Base-by-base conservation (phyloP, 2,888 invertebrate genomes). In the Drosophila anomelani region DNA sequence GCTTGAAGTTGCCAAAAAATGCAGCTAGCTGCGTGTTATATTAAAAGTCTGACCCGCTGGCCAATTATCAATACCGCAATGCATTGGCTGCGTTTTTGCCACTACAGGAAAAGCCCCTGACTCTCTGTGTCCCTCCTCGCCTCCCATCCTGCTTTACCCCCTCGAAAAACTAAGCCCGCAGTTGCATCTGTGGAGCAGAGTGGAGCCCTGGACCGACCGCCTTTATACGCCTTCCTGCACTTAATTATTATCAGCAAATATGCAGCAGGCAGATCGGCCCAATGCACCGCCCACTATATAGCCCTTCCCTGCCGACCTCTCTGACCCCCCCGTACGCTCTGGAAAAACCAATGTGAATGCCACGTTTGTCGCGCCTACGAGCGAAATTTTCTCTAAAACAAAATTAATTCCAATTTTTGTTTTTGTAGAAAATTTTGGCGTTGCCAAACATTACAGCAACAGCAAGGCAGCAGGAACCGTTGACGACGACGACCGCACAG, bases 231-330 rank as follows among this genome's bases (percentile, higher is more conserved):
- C 85, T 86, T 79, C 88, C 84, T 86, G 90, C 90, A 91, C 91
- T 91, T 91, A 90, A 91, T 91, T 91, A 91, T 91, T 91, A 91
- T 91, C 91, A 89, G 91, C 91, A 91, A 91, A 91, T 91, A 91
- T 91, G 89, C 90, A 91, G 90, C 75, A 77, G 70, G 66, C 58
- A 61, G 70, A 57, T 46, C 56, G 43, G 41, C 55, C 56, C 20
- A 38, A 12, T 56, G 60, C 38, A 29, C 49, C 26, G 9, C 56
- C 43, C 46, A 9, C 55, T 38, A 23, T 38, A 23, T n/a, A 17
- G 10, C 47, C 53, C 32, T 13, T 4, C 12, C 32, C 47, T 17
- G n/a, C 1, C n/a, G 17, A 1, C 38, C 46, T 1, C 34, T 29
- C 29, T 29, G 29, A 29, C 15, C 49, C 23, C 17, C n/a, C 49